Evolutionary conservation across 2,888 invertebrate species (phyloP), one percentile per base, ranked within the genome.

Genomic region (Heteropelma amictum): DNA sequence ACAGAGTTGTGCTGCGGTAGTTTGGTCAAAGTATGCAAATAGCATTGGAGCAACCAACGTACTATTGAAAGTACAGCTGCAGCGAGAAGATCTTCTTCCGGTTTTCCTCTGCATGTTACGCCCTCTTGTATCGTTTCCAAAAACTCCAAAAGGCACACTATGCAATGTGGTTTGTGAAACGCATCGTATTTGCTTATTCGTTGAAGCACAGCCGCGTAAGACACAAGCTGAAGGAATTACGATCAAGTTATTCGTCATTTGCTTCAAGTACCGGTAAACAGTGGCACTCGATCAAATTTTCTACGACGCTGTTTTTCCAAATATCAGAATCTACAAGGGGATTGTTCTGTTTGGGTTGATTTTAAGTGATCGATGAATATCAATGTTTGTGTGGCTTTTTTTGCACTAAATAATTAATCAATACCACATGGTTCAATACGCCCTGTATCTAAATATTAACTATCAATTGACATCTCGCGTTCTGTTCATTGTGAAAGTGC

Each of bases 151-250:
- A 98, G 90, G 80, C 96, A 95, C 17, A 94, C 91, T 42, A 98
- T 93, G 87, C 98, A 98, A 87, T 97, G 96, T 0, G 96, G 95
- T 86, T 97, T 96, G 72, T 94, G 93, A 84, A 95, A 94, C 56
- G 96, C 95, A 81, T 96, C 96, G 89, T 96, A 97, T 89, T 96
- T 96, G 60, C 96, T 94, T 74, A 98, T 95, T 83, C 96, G 93
- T 84, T 95, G 95, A 26, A 98, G 89, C 0, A 97, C 97, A 3
- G 97, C 96, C 4, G 96, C 96, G 87, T 97, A 96, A 0, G 97
- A 97, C 0, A 98, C 96, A 77, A 98, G 90, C 92, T 92, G 30
- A 21, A 83, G 79, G 70, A 53, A n/a, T n/a, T n/a, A 23, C 38
- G 5, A 30, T 47, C 23, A 42, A 6, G 17, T 2, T 17, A 14